Conservation (phyloP, 1,140 invertebrate species). For the Aplysia californica region DNA sequence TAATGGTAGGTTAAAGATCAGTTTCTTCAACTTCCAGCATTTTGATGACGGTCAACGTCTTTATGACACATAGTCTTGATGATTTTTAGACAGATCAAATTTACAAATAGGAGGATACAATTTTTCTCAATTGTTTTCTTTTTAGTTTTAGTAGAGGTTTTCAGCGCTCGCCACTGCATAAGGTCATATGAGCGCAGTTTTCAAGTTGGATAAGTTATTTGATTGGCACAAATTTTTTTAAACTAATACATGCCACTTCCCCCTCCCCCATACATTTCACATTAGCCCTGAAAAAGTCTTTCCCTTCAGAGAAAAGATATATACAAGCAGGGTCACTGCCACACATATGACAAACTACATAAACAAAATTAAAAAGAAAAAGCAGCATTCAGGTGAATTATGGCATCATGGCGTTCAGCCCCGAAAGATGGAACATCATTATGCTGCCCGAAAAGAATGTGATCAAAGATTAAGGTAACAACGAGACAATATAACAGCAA, state of each 20-base stretch:
- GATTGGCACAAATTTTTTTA: background rate
- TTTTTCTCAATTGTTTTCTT: too few species aligned
- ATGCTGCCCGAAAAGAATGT: conserved; percentile 70
- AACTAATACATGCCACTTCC: background rate
- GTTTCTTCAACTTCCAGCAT: too few species aligned
- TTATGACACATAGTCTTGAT: too few species aligned
- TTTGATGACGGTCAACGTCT: too few species aligned
- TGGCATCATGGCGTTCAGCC: conserved; percentile 11
- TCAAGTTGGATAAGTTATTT: too few species aligned
- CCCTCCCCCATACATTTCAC: background rate
- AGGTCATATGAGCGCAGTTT: too few species aligned
- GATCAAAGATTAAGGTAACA: conserved; percentile 89
- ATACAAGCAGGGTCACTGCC: background rate
- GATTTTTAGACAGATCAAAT: too few species aligned
- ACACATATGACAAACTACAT: background rate
- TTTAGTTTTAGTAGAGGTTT: too few species aligned
- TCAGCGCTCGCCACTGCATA: too few species aligned
- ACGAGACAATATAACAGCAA: background rate
- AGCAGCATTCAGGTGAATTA: conserved; percentile 13
- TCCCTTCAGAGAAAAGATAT: background rate
- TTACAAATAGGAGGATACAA: too few species aligned
- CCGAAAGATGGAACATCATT: conserved; percentile 32
- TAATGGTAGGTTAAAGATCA: too few species aligned
- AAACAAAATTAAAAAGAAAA: background rate
- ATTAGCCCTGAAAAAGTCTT: background rate